phyloP scores from a whole-genome alignment of 2,797 vertebrate species.

The Vespertilio murinus region DNA sequence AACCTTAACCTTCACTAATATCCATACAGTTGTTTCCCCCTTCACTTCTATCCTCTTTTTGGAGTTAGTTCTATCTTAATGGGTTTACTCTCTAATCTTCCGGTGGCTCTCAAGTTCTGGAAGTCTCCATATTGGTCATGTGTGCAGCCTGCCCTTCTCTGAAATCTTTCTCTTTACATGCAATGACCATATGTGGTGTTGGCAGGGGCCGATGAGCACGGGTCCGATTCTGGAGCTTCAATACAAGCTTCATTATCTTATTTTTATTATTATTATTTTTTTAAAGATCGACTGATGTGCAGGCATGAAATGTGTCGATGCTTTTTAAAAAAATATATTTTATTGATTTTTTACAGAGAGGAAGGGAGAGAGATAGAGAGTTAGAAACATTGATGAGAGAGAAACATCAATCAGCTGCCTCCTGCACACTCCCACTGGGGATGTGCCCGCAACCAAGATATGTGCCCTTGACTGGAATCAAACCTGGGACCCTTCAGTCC shows the following conservation, averaged over 20 bases:
- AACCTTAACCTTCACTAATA: not conserved
- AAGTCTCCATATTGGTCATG: not conserved
- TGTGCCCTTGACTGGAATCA: too few species aligned
- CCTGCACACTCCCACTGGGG: too few species aligned
- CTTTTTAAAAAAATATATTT: too few species aligned
- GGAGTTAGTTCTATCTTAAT: not conserved
- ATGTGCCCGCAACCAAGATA: too few species aligned
- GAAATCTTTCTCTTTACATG: not conserved
- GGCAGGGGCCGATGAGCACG: not conserved
- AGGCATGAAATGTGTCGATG: too few species aligned
- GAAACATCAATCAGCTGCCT: too few species aligned
- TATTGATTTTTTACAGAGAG: too few species aligned
- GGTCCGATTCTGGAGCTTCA: not conserved
- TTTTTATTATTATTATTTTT: too few species aligned
- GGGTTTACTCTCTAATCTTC: not conserved
- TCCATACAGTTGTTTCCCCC: not conserved
- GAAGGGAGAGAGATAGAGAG: too few species aligned
- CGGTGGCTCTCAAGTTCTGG: not conserved
- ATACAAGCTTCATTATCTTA: not conserved
- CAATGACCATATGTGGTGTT: not conserved
- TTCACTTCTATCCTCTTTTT: not conserved
- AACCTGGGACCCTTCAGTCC: too few species aligned
- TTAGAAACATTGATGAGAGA: too few species aligned
- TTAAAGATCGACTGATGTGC: too few species aligned
- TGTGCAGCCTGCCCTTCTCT: not conserved